Evolutionary conservation across 2,888 invertebrate species (phyloP).

Genomic region (Acleris cristana): DNA sequence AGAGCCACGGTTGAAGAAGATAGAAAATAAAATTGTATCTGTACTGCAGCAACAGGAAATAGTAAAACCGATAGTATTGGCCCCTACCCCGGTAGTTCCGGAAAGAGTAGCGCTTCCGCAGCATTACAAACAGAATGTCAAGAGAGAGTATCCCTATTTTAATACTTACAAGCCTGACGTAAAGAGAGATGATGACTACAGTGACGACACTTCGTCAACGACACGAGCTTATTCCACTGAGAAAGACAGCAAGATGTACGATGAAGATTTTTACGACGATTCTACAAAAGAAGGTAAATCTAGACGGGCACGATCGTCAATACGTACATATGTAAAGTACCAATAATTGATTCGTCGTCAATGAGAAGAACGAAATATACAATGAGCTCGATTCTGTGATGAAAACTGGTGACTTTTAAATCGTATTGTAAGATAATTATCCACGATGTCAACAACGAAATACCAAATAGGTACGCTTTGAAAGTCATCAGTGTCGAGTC

Average conservation of each 20-base stretch:
- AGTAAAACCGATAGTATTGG: background rate
- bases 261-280: slow-evolving; percentile 4
- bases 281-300: background rate
- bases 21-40: slow-evolving; percentile 38
- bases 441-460: too few relatives aligned
- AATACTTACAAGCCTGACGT: slow-evolving; percentile 46
- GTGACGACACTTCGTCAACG: slow-evolving; percentile 51
- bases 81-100: background rate
- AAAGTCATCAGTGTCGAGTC: too few relatives aligned
- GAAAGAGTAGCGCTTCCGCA: slow-evolving; percentile 40
- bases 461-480: too few relatives aligned
- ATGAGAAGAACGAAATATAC: background rate
- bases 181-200: slow-evolving; percentile 46
- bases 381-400: too few relatives aligned
- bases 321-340: background rate
- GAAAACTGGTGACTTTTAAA: too few relatives aligned
- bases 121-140: slow-evolving; percentile 20
- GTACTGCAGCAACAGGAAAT: slow-evolving; percentile 11
- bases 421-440: too few relatives aligned
- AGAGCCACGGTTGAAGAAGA: slow-evolving; percentile 56
- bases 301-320: background rate
- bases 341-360: background rate
- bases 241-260: slow-evolving; percentile 41
- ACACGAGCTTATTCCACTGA: slow-evolving; percentile 38
- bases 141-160: slow-evolving; percentile 45